Conservation (phyloP, 2,888 invertebrate species). For the Onthophagus sagittarius region DNA sequence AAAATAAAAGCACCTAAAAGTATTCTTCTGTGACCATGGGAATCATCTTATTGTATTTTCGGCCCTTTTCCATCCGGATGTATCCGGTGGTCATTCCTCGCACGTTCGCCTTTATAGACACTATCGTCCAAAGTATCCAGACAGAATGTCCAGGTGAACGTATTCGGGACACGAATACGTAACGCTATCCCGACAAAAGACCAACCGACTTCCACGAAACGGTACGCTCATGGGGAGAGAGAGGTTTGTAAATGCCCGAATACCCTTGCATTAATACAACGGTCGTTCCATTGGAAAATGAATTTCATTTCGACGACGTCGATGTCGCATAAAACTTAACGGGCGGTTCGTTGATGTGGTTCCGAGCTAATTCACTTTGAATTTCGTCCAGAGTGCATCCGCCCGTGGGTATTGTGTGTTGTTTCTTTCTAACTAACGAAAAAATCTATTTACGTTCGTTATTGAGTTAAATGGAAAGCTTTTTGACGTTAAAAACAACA, state of each 20-base stretch:
- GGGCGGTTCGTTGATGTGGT: not conserved
- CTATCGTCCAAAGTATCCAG: constrained; percentile 19
- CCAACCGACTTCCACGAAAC: not conserved
- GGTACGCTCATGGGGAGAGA: not conserved
- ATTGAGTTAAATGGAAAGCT: not conserved
- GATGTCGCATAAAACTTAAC: constrained; percentile 1
- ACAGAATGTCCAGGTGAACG: constrained; percentile 22
- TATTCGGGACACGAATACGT: constrained; percentile 21
- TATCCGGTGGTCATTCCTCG: constrained; percentile 7
- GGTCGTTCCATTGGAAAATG: constrained; percentile 2
- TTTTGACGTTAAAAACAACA: not conserved
- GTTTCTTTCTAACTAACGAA: not conserved
- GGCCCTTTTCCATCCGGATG: not conserved
- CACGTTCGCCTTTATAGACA: constrained; percentile 22
- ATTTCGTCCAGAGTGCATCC: not conserved
- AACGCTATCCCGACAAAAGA: constrained; percentile 14
- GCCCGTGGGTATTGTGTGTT: not conserved
- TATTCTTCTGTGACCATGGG: not conserved
- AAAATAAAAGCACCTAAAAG: not conserved
- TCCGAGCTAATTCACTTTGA: constrained; percentile 7
- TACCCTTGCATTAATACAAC: not conserved
- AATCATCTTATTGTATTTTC: constrained; percentile 8
- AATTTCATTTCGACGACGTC: not conserved
- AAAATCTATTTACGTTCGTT: not conserved
- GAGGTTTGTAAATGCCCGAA: constrained; percentile 5